Evolutionary conservation across 2,888 invertebrate species (phyloP).

Genomic region (Alviniconcha strummeri): DNA sequence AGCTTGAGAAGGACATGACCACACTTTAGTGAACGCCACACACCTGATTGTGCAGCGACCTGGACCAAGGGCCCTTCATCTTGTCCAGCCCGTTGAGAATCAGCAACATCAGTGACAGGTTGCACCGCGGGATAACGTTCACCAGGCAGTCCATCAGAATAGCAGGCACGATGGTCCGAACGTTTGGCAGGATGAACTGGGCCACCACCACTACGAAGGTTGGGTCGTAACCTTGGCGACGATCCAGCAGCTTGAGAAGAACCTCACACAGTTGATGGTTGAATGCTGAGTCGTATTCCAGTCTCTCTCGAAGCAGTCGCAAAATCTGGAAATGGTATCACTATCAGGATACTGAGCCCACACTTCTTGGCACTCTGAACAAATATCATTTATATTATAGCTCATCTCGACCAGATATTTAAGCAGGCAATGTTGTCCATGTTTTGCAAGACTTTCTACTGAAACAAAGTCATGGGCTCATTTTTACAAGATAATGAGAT

Average conservation of each 20-base stretch:
- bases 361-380: too few species aligned
- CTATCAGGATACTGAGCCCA: not conserved
- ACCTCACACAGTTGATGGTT: constrained; percentile 37
- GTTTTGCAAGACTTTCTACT: too few species aligned
- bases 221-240: constrained; percentile 37
- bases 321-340: constrained; percentile 21
- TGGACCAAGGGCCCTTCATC: constrained; percentile 39
- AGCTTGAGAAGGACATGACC: too few species aligned
- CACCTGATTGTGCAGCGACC: constrained; percentile 40
- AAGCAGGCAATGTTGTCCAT: too few species aligned
- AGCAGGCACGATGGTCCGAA: constrained; percentile 36
- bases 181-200: constrained; percentile 39
- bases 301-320: constrained; percentile 40
- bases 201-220: constrained; percentile 38
- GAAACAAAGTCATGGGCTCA: not conserved
- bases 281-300: constrained; percentile 36
- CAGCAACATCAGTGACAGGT: constrained; percentile 29
- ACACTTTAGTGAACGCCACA: too few species aligned
- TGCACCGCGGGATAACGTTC: constrained; percentile 41
- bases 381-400: too few species aligned
- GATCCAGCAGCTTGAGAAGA: constrained; percentile 37
- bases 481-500: not conserved
- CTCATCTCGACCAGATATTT: too few species aligned
- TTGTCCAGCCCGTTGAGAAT: constrained; percentile 42
- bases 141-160: constrained; percentile 38